Base-by-base conservation (phyloP, 2,888 invertebrate genomes). In the Drosophila merina region DNA sequence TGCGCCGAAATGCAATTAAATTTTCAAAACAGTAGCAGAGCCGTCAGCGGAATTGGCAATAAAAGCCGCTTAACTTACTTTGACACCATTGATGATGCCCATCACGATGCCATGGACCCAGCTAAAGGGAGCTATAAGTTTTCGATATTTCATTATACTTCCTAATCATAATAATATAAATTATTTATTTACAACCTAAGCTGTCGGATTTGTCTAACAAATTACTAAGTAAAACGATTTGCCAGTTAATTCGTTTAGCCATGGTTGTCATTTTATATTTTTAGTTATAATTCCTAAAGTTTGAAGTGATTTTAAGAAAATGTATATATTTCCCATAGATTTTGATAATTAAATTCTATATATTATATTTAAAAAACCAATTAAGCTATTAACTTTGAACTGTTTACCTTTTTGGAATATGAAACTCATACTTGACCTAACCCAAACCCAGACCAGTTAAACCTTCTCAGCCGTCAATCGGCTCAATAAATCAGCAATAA, bases 61-160 rank as follows among this genome's bases (percentile, higher is more conserved):
- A 30, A 55, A 63, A 59, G 52, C 63, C 48, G 47, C 62, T 69
- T 68, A 42, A 89, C 89, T 89, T 89, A 89, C 89, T 89, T 89
- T 89, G 62, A 80, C 68, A 74, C 76, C 72, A 54, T 81, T 74
- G 54, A 85, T 40, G 55, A 90, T 62, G 57, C 66, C 77, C 50
- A 67, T 12, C 57, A 89, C 71, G 72, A 89, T 79, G 78, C 78
- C 81, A 59, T 75, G 69, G 20, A 89, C 74, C 89, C 88, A 89
- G 70, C 75, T 85, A 78, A 84, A 83, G 74, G 85, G 84, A 60
- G 86, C 90, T 90, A 83, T 69, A 88, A 56, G 76, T 59, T 72
- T 51, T 47, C 33, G n/a, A 50, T 25, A 4, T 26, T 7, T 3
- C 14, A 20, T 30, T 7, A 7, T 49, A 4, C 4, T 8, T n/a